Conservation (phyloP, 1,140 invertebrate genomes). For the Solenopsis fugax region DNA sequence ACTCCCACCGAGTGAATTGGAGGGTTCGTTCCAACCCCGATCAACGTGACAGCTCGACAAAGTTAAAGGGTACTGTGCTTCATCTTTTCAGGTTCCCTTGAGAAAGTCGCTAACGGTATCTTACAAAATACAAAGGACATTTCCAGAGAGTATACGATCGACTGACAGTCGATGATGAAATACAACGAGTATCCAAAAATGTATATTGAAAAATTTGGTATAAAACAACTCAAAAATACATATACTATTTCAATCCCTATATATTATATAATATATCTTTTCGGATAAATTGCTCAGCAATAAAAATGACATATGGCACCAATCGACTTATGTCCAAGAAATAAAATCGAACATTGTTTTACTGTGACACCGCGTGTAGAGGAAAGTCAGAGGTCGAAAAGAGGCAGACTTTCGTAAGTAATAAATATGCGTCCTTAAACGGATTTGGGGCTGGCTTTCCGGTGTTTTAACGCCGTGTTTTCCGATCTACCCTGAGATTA, state of each 20-base stretch:
- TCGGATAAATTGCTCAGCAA: not conserved
- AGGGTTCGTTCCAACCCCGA: conserved; percentile 74
- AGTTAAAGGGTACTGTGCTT: conserved; percentile 73
- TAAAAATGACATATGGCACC: not conserved
- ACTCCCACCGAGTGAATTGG: conserved; percentile 76
- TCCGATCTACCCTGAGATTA: conserved; percentile 82
- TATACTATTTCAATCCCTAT: not conserved
- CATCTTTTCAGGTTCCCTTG: conserved; percentile 68
- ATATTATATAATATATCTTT: no score
- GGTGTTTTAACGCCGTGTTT: conserved; percentile 84
- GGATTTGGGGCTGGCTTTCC: conserved; percentile 84
- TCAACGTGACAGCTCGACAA: conserved; percentile 74
- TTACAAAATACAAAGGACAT: conserved; percentile 63
- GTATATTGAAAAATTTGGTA: not conserved
- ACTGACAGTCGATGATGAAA: not conserved
- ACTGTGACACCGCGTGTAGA: not conserved
- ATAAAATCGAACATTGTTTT: not conserved
- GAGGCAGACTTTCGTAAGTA: conserved; percentile 83
- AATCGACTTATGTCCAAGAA: not conserved
- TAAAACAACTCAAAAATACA: not conserved
- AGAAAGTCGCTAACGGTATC: conserved; percentile 55
- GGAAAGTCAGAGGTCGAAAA: conserved; percentile 73
- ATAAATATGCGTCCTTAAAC: conserved; percentile 85
- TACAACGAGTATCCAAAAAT: not conserved
- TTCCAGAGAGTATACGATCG: conserved; percentile 10